Conservation (phyloP, 1,140 invertebrate species). For the Cyrtorhinus lividipennis region DNA sequence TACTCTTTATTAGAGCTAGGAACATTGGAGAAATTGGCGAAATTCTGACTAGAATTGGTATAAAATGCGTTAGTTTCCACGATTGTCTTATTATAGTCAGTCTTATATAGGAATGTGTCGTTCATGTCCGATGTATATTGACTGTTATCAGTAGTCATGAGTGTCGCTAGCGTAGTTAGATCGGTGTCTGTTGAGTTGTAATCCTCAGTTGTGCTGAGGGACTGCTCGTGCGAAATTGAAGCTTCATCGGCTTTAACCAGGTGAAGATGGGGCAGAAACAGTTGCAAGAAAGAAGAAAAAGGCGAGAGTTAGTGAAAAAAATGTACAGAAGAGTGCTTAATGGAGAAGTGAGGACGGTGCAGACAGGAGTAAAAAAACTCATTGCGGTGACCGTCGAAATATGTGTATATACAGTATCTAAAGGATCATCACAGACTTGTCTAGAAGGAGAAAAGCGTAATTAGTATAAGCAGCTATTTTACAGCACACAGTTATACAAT, state of each 20-base stretch:
- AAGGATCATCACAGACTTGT: slow-evolving; percentile 23
- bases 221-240: slow-evolving; percentile 15
- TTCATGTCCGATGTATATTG: too few species aligned
- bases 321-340: too few species aligned
- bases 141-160: not conserved
- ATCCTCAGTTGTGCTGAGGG: not conserved
- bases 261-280: slow-evolving; percentile 3
- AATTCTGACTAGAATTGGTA: not conserved
- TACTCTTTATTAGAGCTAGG: slow-evolving; percentile 1
- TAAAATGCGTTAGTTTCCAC: not conserved
- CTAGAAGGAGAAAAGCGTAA: slow-evolving; percentile 23
- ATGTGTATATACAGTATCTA: slow-evolving; percentile 5
- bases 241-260: slow-evolving; percentile 17
- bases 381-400: too few species aligned
- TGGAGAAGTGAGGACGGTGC: too few species aligned
- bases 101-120: too few species aligned
- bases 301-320: slow-evolving; percentile 2
- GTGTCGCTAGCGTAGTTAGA: too few species aligned
- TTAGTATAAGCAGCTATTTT: slow-evolving; percentile 14
- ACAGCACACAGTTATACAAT: not conserved
- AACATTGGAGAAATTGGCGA: not conserved
- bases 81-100: not conserved
- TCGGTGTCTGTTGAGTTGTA: slow-evolving; percentile 1
- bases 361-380: not conserved
- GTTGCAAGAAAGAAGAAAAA: slow-evolving; percentile 17